Conservation (phyloP, 2,113 vertebrate species). For the Dendrocopos noguchii region DNA sequence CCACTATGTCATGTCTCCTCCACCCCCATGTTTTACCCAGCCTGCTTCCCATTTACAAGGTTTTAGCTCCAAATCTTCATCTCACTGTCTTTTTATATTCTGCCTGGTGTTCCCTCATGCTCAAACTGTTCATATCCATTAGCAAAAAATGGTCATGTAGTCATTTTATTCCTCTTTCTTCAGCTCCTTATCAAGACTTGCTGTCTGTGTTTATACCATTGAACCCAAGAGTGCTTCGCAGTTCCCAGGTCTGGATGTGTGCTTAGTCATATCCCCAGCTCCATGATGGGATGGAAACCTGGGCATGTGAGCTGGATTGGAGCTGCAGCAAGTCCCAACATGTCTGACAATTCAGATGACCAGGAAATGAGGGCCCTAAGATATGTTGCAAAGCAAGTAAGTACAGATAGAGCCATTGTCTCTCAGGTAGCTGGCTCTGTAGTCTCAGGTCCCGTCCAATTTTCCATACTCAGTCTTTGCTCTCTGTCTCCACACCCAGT, state of each 20-base stretch:
- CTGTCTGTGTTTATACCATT: neutral
- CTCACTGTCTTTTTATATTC: neutral
- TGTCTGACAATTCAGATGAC: constrained; percentile 1
- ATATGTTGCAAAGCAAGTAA: constrained; percentile 62
- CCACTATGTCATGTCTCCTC: rapidly evolving
- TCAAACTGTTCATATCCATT: neutral
- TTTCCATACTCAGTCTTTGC: constrained; percentile 34
- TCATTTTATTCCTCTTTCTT: neutral
- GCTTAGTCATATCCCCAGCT: constrained; percentile 21
- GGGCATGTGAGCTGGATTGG: neutral
- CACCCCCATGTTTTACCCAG: rapidly evolving
- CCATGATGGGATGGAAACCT: constrained; percentile 19
- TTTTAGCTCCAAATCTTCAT: neutral
- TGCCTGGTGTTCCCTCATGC: neutral
- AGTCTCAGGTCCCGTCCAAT: constrained; percentile 25
- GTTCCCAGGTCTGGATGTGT: constrained; percentile 9
- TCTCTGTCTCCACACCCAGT: neutral
- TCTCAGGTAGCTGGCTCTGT: constrained; percentile 22
- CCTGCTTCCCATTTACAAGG: neutral
- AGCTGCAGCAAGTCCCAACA: constrained; percentile 3
- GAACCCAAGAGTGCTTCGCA: neutral
- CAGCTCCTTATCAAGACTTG: constrained; percentile 17
- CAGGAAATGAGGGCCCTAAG: constrained; percentile 37
- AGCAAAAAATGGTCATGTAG: neutral
- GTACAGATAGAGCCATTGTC: constrained; percentile 14